phyloP scores from a whole-genome alignment of 2,888 invertebrate species.

The Bugulina stolonifera region DNA sequence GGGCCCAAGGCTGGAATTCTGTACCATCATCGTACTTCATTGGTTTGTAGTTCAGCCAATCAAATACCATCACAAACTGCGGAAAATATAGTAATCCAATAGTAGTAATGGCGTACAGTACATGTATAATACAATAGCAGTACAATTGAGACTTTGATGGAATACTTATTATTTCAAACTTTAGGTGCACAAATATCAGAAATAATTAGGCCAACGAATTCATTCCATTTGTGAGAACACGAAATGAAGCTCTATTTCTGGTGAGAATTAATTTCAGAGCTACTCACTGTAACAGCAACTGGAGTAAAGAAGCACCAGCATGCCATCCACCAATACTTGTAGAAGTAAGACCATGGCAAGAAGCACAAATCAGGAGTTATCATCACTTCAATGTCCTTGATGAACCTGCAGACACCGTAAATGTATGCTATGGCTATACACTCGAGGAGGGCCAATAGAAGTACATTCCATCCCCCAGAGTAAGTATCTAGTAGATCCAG shows the following conservation, averaged over 20 bases:
- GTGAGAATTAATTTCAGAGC: no score
- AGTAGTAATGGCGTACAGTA: no score
- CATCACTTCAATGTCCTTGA: conserved; percentile 44
- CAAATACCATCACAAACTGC: conserved; percentile 59
- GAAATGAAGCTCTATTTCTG: no score
- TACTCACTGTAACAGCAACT: conserved; percentile 21
- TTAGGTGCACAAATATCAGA: no score
- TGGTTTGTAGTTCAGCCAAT: conserved; percentile 45
- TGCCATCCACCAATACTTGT: conserved; percentile 30
- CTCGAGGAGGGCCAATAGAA: conserved; percentile 68
- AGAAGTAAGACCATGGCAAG: conserved; percentile 36
- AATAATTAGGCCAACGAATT: no score
- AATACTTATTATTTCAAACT: no score
- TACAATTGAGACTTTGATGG: no score
- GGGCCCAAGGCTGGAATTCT: conserved; percentile 42
- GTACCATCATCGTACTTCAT: conserved; percentile 39
- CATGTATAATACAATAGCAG: no score
- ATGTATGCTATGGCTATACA: conserved; percentile 67
- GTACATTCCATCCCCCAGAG: conserved; percentile 47
- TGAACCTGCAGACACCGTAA: conserved; percentile 44
- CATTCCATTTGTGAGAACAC: no score
- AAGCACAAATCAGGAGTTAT: conserved; percentile 35
- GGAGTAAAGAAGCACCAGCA: conserved; percentile 28
- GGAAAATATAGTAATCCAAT: no score
- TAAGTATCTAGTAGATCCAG: conserved; percentile 47